Evolutionary conservation across 30 jellyfish, hydroid and myxozoan genomes (phyloP).

Genomic region (Hydra vulgaris): DNA sequence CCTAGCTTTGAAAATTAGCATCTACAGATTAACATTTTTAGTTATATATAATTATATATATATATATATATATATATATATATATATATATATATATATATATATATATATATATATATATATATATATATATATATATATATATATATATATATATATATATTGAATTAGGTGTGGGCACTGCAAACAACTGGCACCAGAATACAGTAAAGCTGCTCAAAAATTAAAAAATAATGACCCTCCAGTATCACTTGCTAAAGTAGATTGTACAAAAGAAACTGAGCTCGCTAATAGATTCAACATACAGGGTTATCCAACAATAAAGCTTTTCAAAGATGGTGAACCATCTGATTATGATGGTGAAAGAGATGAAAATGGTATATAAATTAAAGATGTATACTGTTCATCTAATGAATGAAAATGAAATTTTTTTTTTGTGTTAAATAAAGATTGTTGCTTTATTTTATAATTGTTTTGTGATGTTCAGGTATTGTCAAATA

Average conservation of each 20-base stretch:
- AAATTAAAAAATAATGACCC: slow-evolving; percentile 60
- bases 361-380: slow-evolving; percentile 85
- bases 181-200: slow-evolving; percentile 91
- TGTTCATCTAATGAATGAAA: too few relatives aligned
- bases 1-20: too few relatives aligned
- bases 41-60: too few relatives aligned
- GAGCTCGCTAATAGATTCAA: slow-evolving; percentile 61
- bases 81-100: too few relatives aligned
- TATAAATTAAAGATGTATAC: background rate
- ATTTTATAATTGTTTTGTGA: background rate
- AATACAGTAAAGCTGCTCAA: slow-evolving; percentile 83
- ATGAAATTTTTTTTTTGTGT: too few relatives aligned
- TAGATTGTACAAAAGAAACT: slow-evolving; percentile 84
- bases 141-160: too few relatives aligned
- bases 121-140: too few relatives aligned
- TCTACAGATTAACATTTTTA: too few relatives aligned
- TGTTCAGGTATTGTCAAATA: slow-evolving; percentile 71
- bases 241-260: slow-evolving; percentile 93
- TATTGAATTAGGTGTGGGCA: slow-evolving; percentile 84
- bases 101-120: too few relatives aligned
- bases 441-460: too few relatives aligned
- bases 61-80: too few relatives aligned
- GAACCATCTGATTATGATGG: slow-evolving; percentile 83
- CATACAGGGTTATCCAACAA: slow-evolving; percentile 93
- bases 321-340: slow-evolving; percentile 74